phyloP scores from a whole-genome alignment of 2,888 invertebrate species.

The Troides aeacus region DNA sequence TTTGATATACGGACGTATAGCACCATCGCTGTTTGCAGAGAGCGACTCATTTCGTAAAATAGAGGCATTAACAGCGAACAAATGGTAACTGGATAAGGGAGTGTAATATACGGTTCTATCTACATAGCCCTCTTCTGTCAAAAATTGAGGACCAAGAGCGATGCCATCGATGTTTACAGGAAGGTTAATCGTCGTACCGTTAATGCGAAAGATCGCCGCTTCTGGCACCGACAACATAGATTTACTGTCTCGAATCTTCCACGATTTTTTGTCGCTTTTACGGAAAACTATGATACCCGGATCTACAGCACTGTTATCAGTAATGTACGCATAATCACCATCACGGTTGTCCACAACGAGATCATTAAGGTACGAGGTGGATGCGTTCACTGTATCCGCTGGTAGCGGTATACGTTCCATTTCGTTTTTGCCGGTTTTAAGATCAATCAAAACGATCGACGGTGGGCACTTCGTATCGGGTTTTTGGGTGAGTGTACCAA shows the following conservation, averaged over 20 bases:
- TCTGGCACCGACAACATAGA: slow-evolving; percentile 83
- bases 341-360: slow-evolving; percentile 86
- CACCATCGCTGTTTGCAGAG: slow-evolving; percentile 53
- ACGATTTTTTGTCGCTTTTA: slow-evolving; percentile 81
- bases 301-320: slow-evolving; percentile 83
- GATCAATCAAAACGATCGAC: slow-evolving; percentile 83
- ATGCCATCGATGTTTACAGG: slow-evolving; percentile 85
- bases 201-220: slow-evolving; percentile 81
- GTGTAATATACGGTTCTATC: slow-evolving; percentile 83
- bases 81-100: slow-evolving; percentile 83
- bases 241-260: slow-evolving; percentile 83
- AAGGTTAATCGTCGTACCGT: slow-evolving; percentile 78
- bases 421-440: slow-evolving; percentile 79
- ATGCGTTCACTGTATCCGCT: slow-evolving; percentile 76
- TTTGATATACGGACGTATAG: slow-evolving; percentile 71
- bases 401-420: slow-evolving; percentile 83
- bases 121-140: slow-evolving; percentile 52
- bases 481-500: slow-evolving; percentile 79
- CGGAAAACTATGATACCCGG: slow-evolving; percentile 88
- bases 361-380: slow-evolving; percentile 84
- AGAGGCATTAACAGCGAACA: slow-evolving; percentile 83
- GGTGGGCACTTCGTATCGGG: slow-evolving; percentile 82
- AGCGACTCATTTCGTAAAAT: slow-evolving; percentile 79
- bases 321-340: slow-evolving; percentile 86
- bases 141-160: slow-evolving; percentile 83